Evolutionary conservation across 2,797 vertebrate species (phyloP), one percentile per base, ranked within the genome.

Genomic region (Rhinichthys osculus): DNA sequence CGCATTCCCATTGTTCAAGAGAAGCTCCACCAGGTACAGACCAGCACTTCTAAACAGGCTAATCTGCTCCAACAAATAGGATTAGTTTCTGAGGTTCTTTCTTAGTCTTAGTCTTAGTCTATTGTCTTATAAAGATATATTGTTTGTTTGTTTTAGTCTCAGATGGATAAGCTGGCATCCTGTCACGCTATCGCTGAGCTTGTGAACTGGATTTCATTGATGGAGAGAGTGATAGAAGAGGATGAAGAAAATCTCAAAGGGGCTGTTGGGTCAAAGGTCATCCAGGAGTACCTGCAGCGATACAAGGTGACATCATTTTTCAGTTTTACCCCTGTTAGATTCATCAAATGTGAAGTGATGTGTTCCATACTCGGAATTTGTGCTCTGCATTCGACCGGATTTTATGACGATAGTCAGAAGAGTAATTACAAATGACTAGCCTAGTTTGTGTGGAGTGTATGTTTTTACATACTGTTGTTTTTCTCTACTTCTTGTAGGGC

Each of bases 81-180:
- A 92, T 92, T 89, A 89, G 13, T 17, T 11, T 88, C 76, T 72
- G 59, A n/a, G 62, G 69, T 47, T 76, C n/a, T 16, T 67, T 14
- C 82, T 67, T 85, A 38, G 38, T 38, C 38, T 38, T 38, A 38
- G 30, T 78, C 81, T 11, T 44, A 35, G 4, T 27, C 52, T 77
- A 7, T 7, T 19, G 77, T 21, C 72, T 77, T 71, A 30, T 85
- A 54, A 85, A 77, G 69, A 9, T 78, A 62, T 23, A 67, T 74
- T 87, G 66, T 73, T 69, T 57, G 66, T 88, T 87, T 85, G 8
- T 88, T 57, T 69, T 80, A 99, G 98, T 96, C 99, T 54, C 98
- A 99, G 86, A 99, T 99, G 98, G 98, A 99, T 90, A 99, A 97
- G 92, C 89, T 99, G 89, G 97, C 98, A 11, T 99, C 98, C 33